A percentile compares a stretch with the other conserved stretches of the same genome.
phyloP scores from a whole-genome alignment of 2,797 vertebrate species.

The Myotis daubentonii region DNA sequence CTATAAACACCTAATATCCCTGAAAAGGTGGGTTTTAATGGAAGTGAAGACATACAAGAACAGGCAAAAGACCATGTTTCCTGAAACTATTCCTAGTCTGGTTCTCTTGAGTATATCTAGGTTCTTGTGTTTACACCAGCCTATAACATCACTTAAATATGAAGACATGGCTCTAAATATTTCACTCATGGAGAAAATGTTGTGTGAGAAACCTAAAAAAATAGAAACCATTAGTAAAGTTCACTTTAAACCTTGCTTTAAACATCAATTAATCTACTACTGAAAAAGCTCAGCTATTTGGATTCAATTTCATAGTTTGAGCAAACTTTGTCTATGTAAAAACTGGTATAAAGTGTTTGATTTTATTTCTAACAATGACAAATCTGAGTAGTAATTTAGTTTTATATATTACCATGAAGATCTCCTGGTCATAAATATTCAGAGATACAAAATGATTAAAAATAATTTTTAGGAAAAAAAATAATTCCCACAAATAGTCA shows the following conservation, averaged over 20 bases:
- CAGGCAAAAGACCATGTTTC: not conserved
- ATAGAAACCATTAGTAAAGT: slow-evolving; percentile 52
- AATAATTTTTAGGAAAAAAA: slow-evolving; percentile 25
- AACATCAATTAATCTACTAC: not conserved
- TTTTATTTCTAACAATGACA: slow-evolving; percentile 44
- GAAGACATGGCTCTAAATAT: not conserved
- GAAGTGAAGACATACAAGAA: slow-evolving; percentile 1
- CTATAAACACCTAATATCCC: not conserved
- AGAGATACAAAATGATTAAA: slow-evolving; percentile 44
- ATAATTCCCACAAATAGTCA: not conserved
- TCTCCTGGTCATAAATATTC: not conserved
- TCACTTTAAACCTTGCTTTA: slow-evolving; percentile 35
- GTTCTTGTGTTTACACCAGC: not conserved
- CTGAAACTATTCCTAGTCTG: slow-evolving; percentile 47
- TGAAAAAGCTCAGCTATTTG: not conserved
- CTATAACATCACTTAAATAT: slow-evolving; percentile 31
- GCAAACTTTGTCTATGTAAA: not conserved
- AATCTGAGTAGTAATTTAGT: slow-evolving; percentile 16
- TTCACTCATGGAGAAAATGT: slow-evolving; percentile 46
- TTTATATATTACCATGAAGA: not conserved
- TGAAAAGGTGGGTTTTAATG: slow-evolving; percentile 35
- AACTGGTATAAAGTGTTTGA: not conserved
- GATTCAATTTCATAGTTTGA: not conserved
- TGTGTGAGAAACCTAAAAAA: slow-evolving; percentile 22
- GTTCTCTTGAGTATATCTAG: slow-evolving; percentile 4